Evolutionary conservation across 2,888 invertebrate genomes (phyloP), one percentile per base, ranked within the genome.

Genomic region (Elegia similella): DNA sequence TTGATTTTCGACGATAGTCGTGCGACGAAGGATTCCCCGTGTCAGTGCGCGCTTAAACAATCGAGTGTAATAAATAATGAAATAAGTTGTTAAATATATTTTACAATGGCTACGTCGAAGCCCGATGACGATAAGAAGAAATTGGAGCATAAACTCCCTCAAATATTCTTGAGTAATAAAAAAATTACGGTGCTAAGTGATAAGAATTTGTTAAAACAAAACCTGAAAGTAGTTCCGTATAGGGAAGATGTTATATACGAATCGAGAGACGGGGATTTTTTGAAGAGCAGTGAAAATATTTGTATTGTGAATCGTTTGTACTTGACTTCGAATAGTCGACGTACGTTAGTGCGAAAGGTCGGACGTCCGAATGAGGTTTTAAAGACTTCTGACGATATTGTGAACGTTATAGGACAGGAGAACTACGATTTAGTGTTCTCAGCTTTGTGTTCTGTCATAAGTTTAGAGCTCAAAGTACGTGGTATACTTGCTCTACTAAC

Each of bases 401-500:
- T 75, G 0, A 71, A 70, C n/a, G 12, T 85, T 0, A 84, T 90
- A 0, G 90, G 90, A 0, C 86, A 87, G 44, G 73, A 73, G 0
- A 84, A 82, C 42, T 90, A 86, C 52, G 81, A 86, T 17, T 70
- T 69, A 0, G 58, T 88, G 0, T 77, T 89, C 1, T 70, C 77
- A 6, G 80, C 84, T 0, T 23, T 90, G 5, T 82, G 84, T 53
- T 84, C 87, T 0, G 76, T 88, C 0, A 73, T 86, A 0, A 84
- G 69, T 43, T 76, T 78, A 8, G 86, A 88, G 46, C 62, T 81
- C 1, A 85, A 80, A 67, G 69, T 88, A 0, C 67, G 80, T 0
- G 83, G 77, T 0, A 80, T 90, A 1, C 59, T 84, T 2, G 73
- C 88, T 0, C 57, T 90, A 1, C 58, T 90, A 0, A 82, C 78